Evolutionary conservation across 2,113 vertebrate genomes (phyloP).

Genomic region (Neomonachus schauinslandi): DNA sequence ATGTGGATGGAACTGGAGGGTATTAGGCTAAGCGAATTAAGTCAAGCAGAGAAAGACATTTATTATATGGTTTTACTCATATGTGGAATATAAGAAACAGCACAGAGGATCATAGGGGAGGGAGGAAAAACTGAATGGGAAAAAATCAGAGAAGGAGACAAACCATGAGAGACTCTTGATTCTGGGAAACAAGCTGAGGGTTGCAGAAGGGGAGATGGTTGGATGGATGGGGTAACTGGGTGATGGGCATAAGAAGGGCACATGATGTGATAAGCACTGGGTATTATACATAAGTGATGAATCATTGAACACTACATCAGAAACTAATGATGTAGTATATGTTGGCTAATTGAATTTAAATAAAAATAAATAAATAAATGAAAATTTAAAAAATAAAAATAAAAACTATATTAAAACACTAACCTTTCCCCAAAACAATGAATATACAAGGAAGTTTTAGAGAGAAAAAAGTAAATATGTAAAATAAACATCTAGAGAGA

Average conservation of each 20-base stretch:
- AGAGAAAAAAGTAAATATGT: background rate
- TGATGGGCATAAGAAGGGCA: background rate
- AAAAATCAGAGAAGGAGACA: background rate
- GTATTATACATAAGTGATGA: background rate
- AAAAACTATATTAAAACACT: background rate
- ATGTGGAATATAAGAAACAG: no score
- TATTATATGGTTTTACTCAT: no score
- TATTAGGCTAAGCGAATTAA: no score
- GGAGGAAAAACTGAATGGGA: background rate
- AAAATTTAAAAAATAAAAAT: background rate
- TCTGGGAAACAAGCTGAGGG: background rate
- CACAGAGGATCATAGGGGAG: no score
- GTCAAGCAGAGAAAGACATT: no score
- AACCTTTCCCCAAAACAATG: background rate
- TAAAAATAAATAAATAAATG: no score
- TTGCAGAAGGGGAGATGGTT: background rate
- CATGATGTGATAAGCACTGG: background rate
- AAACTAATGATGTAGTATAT: background rate
- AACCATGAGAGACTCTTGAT: background rate
- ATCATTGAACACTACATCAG: background rate
- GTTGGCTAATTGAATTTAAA: background rate
- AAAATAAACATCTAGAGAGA: background rate
- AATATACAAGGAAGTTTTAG: background rate
- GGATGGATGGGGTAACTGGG: background rate
- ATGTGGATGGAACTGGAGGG: no score